A percentile compares a stretch with the other conserved stretches of the same genome.
These are phyloP conservation scores for Gortyna flavago DNA, from an alignment of 2,888 invertebrate species.

Conservation along the genomic window DNA sequence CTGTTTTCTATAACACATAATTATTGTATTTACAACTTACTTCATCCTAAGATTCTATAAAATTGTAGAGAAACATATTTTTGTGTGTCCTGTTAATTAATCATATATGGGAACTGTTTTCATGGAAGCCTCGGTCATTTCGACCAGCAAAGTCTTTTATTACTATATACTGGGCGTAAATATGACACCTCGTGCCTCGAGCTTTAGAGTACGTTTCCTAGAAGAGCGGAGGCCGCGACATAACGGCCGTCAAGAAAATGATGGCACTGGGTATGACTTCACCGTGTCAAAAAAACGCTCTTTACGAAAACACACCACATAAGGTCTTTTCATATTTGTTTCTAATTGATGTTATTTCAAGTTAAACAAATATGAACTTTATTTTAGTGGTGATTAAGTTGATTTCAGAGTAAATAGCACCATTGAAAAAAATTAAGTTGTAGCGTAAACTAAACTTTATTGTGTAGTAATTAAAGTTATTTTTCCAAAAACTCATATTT, in stretches of 20 bases:
- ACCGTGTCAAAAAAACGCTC: neutral
- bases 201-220: neutral
- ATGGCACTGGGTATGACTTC: neutral
- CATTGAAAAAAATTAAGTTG: too few species aligned
- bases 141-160: slow-evolving; percentile 9
- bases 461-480: too few species aligned
- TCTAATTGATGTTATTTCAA: too few species aligned
- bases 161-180: neutral
- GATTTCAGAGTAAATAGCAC: too few species aligned
- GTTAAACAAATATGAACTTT: too few species aligned
- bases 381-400: too few species aligned
- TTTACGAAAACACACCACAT: neutral
- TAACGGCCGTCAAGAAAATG: neutral
- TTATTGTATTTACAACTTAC: slow-evolving; percentile 32
- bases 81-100: neutral
- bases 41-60: neutral
- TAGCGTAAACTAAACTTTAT: too few species aligned
- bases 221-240: neutral
- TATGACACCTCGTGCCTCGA: neutral
- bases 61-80: neutral
- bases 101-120: neutral
- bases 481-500: too few species aligned
- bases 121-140: neutral
- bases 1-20: neutral
- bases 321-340: too few species aligned